Conservation (phyloP, 2,888 invertebrate species). For the Lycia hirtaria region DNA sequence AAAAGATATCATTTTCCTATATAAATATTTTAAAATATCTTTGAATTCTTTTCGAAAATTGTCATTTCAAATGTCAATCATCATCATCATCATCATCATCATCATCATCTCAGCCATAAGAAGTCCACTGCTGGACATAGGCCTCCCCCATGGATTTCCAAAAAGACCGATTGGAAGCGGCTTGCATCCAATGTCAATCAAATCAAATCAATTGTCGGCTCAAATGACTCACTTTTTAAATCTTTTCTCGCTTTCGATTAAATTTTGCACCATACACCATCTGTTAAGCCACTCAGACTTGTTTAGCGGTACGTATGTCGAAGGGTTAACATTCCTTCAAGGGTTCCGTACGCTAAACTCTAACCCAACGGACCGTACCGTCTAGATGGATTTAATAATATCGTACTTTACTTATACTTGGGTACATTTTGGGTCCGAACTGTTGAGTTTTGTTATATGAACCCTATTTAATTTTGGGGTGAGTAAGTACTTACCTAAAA, state of each 20-base stretch:
- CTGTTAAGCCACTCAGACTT: constrained; percentile 67
- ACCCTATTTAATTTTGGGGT: neutral
- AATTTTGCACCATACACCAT: constrained; percentile 45
- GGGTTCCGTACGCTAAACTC: constrained; percentile 52
- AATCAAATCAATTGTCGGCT: too few relatives aligned
- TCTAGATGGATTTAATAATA: constrained; percentile 54
- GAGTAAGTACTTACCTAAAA: neutral
- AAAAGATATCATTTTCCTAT: too few relatives aligned
- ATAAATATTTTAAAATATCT: too few relatives aligned
- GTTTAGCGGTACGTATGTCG: constrained; percentile 60
- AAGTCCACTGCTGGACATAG: too few relatives aligned
- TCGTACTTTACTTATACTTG: constrained; percentile 17
- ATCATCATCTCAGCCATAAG: too few relatives aligned
- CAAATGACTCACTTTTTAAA: too few relatives aligned
- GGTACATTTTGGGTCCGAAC: constrained; percentile 24
- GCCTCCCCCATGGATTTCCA: too few relatives aligned
- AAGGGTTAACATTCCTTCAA: constrained; percentile 65
- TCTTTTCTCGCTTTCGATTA: constrained; percentile 38
- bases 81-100: too few relatives aligned
- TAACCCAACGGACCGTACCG: constrained; percentile 56
- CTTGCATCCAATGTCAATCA: too few relatives aligned
- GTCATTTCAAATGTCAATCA: too few relatives aligned
- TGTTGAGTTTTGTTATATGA: neutral
- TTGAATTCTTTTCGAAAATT: too few relatives aligned
- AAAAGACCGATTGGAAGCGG: too few relatives aligned